A percentile compares a stretch with the other conserved stretches of the same genome.
phyloP scores from a whole-genome alignment of 2,113 vertebrate species.

The Vireo altiloquus region DNA sequence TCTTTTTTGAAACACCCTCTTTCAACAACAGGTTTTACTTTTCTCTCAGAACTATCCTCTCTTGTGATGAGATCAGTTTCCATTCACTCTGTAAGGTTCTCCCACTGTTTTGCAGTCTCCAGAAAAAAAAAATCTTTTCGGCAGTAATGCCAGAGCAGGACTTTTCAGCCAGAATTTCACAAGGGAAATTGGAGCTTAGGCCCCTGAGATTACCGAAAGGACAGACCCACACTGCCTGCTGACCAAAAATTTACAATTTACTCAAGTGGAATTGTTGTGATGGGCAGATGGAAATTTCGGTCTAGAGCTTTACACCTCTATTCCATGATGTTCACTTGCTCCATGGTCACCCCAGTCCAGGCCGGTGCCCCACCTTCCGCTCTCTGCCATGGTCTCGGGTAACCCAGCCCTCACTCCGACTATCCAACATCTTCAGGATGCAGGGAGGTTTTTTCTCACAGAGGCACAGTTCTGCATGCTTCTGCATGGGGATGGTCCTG shows the following conservation, averaged over 20 bases:
- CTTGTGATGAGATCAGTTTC: background rate
- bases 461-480: background rate
- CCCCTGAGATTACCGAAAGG: background rate
- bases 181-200: background rate
- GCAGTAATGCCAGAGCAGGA: background rate
- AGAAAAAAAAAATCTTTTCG: background rate
- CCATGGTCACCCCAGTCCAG: rapidly evolving
- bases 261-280: background rate
- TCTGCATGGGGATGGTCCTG: background rate
- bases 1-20: background rate
- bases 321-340: background rate
- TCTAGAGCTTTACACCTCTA: background rate
- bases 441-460: background rate
- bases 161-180: background rate
- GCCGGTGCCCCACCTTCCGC: background rate
- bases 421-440: rapidly evolving
- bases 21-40: background rate
- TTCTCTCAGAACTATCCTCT: background rate
- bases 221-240: background rate
- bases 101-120: background rate
- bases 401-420: rapidly evolving
- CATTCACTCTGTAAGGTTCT: background rate
- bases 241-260: background rate
- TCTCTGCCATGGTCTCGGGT: background rate
- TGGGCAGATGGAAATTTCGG: background rate